Percentiles rank a stretch among this genome's conserved stretches.
Evolutionary conservation across 2,888 invertebrate species (phyloP).

Genomic region (Sepiola atlantica): DNA sequence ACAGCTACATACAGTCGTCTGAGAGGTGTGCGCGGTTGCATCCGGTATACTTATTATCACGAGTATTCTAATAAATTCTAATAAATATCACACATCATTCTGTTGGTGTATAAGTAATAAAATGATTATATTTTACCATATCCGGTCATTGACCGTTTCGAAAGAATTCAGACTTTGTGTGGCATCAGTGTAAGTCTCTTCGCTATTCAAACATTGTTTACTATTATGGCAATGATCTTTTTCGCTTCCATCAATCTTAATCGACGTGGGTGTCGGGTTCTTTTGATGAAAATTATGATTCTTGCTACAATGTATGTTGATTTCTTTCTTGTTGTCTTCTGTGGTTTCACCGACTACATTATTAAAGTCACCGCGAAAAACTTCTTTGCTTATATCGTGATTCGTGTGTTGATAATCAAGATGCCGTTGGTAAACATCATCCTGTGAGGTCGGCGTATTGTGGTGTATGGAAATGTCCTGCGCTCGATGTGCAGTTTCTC

Average conservation of each 20-base stretch:
- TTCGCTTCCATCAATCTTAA: not conserved
- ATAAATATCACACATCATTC: no score
- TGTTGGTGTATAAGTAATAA: not conserved
- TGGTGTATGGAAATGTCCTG: not conserved
- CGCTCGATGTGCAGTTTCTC: not conserved
- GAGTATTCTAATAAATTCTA: no score
- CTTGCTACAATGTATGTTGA: not conserved
- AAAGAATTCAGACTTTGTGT: slow-evolving; percentile 5
- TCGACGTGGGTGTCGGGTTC: not conserved
- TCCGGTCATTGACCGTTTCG: slow-evolving; percentile 46
- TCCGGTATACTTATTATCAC: no score
- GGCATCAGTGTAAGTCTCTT: slow-evolving; percentile 32
- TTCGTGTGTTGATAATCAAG: not conserved
- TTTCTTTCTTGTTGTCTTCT: not conserved
- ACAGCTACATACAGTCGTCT: no score
- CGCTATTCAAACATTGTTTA: not conserved
- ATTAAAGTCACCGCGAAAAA: not conserved
- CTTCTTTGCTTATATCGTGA: not conserved
- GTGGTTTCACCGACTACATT: no score
- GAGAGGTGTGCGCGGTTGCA: no score
- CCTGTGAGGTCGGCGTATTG: not conserved
- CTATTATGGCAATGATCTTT: not conserved
- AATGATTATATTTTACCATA: not conserved
- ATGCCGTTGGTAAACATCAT: not conserved
- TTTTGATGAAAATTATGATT: not conserved